Base-by-base conservation (phyloP, 64 coral and sea anemone genomes). In the Acropora tenuis region DNA sequence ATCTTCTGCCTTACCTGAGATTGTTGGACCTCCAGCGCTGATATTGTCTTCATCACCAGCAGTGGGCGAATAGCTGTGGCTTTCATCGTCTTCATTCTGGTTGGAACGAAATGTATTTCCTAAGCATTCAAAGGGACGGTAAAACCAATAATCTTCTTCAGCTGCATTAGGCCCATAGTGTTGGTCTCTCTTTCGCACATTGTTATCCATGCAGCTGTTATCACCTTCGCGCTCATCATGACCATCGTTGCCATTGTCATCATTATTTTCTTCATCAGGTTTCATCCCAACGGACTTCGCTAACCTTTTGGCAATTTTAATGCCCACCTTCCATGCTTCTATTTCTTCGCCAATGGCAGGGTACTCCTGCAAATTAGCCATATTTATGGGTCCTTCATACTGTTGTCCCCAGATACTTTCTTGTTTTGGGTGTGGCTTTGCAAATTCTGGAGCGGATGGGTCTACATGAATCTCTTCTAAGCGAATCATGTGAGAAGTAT, bases 351-450 rank as follows among this genome's bases (percentile, higher is more conserved):
- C 61, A 30, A 30, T 30, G 30, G 30, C 30, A 30, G 30, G 30
- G 30, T 30, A 30, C 30, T 30, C 30, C 10, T 66, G 61, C 10
- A 6, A 4, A 66, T 66, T 4, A 11, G 61, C 80, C 41, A 63
- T 43, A 13, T 43, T 19, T 30, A 30, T 30, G 30, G 30, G 30
- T 30, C 30, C n/a, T n/a, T 30, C 30, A 40, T 86, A 92, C 20
- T 92, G 90, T 41, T 59, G 48, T 12, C 20, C 15, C 73, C 90
- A 92, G 43, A 92, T 86, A 59, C 80, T 92, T 78, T 92, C 90
- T 43, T 92, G 73, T 44, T 92, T 92, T 6, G 69, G 80, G 18
- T 92, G 90, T 43, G 90, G 79, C 79, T 91, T 84, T 47, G 90
- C 68, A 75, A 91, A 91, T 46, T 76, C 72, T 84, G 88, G 88